Percentiles rank a stretch among this genome's conserved stretches.
Evolutionary conservation across 2,888 invertebrate species (phyloP).

Genomic region (Priocnemis perturbator): DNA sequence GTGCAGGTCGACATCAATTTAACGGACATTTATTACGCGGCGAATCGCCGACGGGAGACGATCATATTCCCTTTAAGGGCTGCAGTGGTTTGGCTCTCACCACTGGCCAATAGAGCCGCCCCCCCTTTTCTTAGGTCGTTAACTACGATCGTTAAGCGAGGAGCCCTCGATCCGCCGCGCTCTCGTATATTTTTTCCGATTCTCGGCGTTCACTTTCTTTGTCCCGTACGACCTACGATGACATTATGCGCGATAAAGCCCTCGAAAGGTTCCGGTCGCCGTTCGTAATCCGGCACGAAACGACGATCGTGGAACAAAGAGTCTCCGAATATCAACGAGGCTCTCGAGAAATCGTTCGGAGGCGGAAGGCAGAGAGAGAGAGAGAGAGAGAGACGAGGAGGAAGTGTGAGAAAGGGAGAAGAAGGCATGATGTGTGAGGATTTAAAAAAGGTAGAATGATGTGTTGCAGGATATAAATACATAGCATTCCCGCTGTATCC

Average conservation of each 20-base stretch:
- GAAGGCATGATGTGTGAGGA: no score
- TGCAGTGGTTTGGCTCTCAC: conserved; percentile 22
- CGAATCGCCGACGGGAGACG: not conserved
- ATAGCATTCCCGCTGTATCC: no score
- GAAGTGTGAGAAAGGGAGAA: not conserved
- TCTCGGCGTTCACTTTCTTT: conserved; percentile 16
- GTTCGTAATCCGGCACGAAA: conserved; percentile 32
- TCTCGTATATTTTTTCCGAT: conserved; percentile 25
- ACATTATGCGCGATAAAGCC: conserved; percentile 50
- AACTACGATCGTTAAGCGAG: conserved; percentile 49
- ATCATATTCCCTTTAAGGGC: conserved; percentile 43
- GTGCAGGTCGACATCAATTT: no score
- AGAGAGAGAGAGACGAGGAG: no score
- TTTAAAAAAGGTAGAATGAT: no score
- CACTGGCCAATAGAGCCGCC: conserved; percentile 40
- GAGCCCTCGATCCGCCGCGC: conserved; percentile 31
- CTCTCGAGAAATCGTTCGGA: no score
- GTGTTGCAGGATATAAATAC: no score
- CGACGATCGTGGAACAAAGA: conserved; percentile 38
- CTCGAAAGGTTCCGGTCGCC: conserved; percentile 23
- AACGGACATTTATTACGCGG: no score
- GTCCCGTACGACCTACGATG: conserved; percentile 24
- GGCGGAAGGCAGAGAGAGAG: no score
- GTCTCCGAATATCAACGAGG: conserved; percentile 13
- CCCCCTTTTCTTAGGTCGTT: conserved; percentile 45